Conservation (phyloP, 2,888 invertebrate species). For the Keiferia lycopersicella region DNA sequence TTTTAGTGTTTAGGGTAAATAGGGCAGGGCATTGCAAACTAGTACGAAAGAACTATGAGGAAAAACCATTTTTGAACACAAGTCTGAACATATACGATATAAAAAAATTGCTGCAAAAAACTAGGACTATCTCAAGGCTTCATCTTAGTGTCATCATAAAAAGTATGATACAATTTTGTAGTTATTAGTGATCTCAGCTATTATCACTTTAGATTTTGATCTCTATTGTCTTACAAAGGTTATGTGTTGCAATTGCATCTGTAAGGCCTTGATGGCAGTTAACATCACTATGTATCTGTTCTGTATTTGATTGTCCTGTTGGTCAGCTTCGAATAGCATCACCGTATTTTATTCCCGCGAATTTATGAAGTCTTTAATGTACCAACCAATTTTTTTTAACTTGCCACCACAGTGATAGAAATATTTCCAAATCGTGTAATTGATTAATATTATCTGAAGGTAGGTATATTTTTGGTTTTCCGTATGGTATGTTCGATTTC, state of each 20-base stretch:
- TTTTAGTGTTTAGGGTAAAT: neutral
- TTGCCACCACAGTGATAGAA: no score
- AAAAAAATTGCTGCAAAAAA: neutral
- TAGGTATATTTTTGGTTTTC: no score
- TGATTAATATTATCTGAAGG: no score
- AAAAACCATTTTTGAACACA: neutral
- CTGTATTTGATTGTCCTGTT: neutral
- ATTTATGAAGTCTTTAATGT: no score
- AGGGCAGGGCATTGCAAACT: no score
- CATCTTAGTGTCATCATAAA: neutral
- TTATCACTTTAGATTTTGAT: slow-evolving; percentile 14
- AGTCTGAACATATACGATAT: neutral
- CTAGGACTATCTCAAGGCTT: neutral
- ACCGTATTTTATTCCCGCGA: no score
- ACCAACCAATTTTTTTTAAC: no score
- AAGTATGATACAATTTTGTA: neutral
- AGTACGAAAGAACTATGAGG: no score
- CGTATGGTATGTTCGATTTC: no score
- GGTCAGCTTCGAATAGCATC: neutral
- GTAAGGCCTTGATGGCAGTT: slow-evolving; percentile 1
- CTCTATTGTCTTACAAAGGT: slow-evolving; percentile 16
- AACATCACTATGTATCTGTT: neutral
- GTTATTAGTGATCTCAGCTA: slow-evolving; percentile 8
- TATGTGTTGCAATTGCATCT: slow-evolving; percentile 6
- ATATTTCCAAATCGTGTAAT: no score